phyloP scores from a whole-genome alignment of 2,888 invertebrate species.

The Pristionchus arcanus region DNA sequence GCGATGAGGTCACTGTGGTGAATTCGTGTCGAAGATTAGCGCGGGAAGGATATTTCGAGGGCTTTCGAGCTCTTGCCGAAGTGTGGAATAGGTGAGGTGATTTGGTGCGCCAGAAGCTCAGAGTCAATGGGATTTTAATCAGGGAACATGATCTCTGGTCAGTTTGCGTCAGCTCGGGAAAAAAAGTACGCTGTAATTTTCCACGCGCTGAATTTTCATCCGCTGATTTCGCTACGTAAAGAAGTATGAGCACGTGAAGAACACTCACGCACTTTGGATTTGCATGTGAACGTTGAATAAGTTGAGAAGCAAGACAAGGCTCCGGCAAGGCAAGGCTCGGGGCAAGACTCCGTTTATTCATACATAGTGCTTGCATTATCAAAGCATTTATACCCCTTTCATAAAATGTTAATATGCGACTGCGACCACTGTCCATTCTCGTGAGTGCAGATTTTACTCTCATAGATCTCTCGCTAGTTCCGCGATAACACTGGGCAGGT shows the following conservation, averaged over 20 bases:
- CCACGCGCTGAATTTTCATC: background rate
- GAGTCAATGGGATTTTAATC: background rate
- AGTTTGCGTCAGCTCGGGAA: background rate
- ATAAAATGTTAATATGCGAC: no score
- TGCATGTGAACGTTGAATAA: no score
- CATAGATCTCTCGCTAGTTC: background rate
- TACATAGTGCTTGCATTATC: no score
- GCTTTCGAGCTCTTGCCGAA: background rate
- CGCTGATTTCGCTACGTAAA: background rate
- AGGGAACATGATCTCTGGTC: background rate
- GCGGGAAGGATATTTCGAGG: background rate
- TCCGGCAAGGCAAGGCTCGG: no score
- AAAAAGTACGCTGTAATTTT: background rate
- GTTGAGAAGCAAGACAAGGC: no score
- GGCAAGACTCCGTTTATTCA: no score
- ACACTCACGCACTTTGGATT: background rate
- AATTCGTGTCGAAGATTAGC: no score
- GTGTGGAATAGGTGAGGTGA: no score
- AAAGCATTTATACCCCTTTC: no score
- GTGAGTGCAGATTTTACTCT: no score
- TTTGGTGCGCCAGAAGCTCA: background rate
- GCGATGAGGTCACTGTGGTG: no score
- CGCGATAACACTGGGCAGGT: background rate
- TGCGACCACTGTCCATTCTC: no score
- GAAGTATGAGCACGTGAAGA: background rate